Evolutionary conservation across 2,888 invertebrate genomes (phyloP).

Genomic region (Xanthia togata): DNA sequence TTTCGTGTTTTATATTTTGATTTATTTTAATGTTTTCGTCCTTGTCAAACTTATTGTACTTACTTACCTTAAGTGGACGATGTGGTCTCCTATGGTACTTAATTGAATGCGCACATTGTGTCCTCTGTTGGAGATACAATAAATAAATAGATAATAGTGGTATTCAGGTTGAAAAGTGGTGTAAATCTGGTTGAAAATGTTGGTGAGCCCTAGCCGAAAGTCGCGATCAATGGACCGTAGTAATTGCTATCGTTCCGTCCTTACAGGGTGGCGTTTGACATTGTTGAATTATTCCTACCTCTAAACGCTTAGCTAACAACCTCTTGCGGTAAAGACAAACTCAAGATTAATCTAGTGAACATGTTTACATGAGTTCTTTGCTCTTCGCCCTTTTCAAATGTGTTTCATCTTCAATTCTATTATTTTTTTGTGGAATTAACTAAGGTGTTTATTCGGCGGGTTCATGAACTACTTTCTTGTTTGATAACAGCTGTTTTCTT

Average conservation of each 20-base stretch:
- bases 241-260: constrained; percentile 47
- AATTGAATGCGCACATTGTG: neutral
- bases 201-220: constrained; percentile 41
- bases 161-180: neutral
- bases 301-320: constrained; percentile 41
- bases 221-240: constrained; percentile 35
- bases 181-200: neutral
- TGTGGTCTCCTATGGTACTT: neutral
- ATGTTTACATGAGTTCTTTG: constrained; percentile 21
- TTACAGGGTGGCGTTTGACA: constrained; percentile 43
- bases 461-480: constrained; percentile 11
- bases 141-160: neutral
- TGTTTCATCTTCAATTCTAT: neutral
- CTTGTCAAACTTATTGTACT: neutral
- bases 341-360: constrained; percentile 35
- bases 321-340: constrained; percentile 18
- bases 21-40: neutral
- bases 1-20: neutral
- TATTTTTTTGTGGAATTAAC: neutral
- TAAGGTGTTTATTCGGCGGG: neutral
- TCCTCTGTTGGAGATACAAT: neutral
- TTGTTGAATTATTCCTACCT: constrained; percentile 50
- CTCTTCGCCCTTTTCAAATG: constrained; percentile 16
- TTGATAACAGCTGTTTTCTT: neutral
- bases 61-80: neutral